These are phyloP conservation scores for Monodelphis domestica DNA, from an alignment of 2,797 vertebrate species.

Conservation along the genomic window DNA sequence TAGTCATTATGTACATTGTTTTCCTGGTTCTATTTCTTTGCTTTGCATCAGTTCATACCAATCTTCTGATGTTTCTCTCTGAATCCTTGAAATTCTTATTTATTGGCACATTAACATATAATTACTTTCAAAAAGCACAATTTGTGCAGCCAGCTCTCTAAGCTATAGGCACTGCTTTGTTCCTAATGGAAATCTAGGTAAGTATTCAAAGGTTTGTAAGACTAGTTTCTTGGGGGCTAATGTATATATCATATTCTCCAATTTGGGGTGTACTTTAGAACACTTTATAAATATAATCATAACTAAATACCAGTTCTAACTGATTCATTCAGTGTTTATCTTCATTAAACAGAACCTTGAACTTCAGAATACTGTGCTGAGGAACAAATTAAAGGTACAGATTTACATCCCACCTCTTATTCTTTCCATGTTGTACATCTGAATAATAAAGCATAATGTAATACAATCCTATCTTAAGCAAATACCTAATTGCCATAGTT, in stretches of 20 bases:
- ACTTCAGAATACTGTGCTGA: slow-evolving; percentile 11
- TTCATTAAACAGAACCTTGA: slow-evolving; percentile 26
- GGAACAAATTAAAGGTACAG: slow-evolving; percentile 35
- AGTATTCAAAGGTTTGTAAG: not conserved
- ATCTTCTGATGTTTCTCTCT: not conserved
- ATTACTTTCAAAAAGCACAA: not conserved
- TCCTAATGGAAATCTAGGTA: not conserved
- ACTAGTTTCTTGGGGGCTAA: not conserved
- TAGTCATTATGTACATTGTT: not conserved
- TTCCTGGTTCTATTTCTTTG: not conserved
- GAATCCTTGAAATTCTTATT: not conserved
- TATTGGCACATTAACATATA: not conserved
- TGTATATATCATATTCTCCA: not conserved
- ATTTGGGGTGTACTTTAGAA: not conserved
- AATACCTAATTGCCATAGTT: slow-evolving; percentile 47
- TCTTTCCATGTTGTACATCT: slow-evolving; percentile 31
- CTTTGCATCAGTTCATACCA: not conserved
- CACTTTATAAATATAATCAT: not conserved
- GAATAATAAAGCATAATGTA: slow-evolving; percentile 51
- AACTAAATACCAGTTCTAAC: not conserved
- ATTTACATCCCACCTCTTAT: slow-evolving; percentile 41
- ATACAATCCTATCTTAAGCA: slow-evolving; percentile 59
- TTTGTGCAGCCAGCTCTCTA: not conserved
- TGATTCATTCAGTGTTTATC: slow-evolving; percentile 40
- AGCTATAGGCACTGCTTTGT: not conserved